Conservation (phyloP, 2,797 vertebrate genomes). For the Cirrhinus molitorella region DNA sequence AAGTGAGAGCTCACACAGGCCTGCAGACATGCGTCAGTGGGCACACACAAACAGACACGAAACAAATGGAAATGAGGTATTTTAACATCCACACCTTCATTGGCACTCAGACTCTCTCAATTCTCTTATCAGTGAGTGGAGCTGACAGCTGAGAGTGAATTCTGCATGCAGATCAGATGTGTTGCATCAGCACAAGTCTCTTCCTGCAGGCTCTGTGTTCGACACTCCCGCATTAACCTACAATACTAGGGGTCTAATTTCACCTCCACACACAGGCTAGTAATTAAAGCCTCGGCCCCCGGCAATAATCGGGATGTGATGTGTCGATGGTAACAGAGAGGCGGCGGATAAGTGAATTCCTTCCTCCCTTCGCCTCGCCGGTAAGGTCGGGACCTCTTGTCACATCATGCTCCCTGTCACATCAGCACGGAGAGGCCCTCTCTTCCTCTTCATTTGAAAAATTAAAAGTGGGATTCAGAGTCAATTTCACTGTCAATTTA, state of each 20-base stretch:
- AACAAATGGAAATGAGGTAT: conserved; percentile 51
- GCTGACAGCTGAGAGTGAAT: conserved; percentile 47
- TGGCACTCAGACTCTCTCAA: conserved; percentile 40
- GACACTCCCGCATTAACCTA: conserved; percentile 17
- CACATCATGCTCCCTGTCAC: conserved; percentile 59
- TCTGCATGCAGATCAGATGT: conserved; percentile 58
- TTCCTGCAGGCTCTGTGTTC: conserved; percentile 31
- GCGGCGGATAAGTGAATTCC: conserved; percentile 62
- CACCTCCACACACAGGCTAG: conserved; percentile 41
- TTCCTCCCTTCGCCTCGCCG: conserved; percentile 51
- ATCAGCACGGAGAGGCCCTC: conserved; percentile 60
- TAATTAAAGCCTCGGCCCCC: conserved; percentile 48
- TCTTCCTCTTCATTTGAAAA: conserved; percentile 71
- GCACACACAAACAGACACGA: conserved; percentile 37
- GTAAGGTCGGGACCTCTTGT: conserved; percentile 64
- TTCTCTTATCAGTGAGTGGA: conserved; percentile 46
- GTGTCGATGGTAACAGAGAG: conserved; percentile 27
- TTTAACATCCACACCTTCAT: conserved; percentile 51
- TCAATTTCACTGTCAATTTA: conserved; percentile 82
- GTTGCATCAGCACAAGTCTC: conserved; percentile 38
- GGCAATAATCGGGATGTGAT: conserved; percentile 32
- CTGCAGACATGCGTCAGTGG: not conserved
- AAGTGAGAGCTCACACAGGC: conserved; percentile 6
- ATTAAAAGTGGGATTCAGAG: conserved; percentile 78
- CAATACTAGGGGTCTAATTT: conserved; percentile 53